These are phyloP conservation scores for Sinotaia quadrata DNA, from an alignment of 2,888 invertebrate species.

Conservation along the genomic window DNA sequence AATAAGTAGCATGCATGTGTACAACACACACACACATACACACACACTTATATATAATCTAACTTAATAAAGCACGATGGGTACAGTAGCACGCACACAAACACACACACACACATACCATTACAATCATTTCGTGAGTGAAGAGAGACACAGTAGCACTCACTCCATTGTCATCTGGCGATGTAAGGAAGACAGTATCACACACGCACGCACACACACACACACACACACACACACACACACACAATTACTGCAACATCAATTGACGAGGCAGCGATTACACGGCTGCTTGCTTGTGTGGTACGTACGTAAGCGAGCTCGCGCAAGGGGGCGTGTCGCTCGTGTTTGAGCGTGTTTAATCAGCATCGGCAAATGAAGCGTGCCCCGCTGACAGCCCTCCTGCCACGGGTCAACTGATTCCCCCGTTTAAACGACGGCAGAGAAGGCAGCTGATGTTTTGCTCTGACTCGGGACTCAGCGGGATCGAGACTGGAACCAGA, in stretches of 20 bases:
- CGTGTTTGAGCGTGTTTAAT: conserved; percentile 15
- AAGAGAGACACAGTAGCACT: too few relatives aligned
- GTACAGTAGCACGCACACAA: too few relatives aligned
- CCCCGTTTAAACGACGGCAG: conserved; percentile 7
- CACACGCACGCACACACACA: too few relatives aligned
- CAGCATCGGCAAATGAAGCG: conserved; percentile 17
- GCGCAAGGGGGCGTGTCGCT: neutral
- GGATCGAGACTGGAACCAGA: neutral
- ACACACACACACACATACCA: too few relatives aligned
- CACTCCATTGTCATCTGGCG: too few relatives aligned
- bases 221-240: too few relatives aligned
- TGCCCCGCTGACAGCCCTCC: neutral
- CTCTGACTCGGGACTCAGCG: conserved; percentile 1
- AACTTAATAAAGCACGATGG: neutral
- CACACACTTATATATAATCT: neutral
- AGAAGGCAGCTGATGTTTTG: conserved; percentile 8
- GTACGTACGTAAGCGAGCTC: neutral
- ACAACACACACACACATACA: neutral
- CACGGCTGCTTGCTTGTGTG: conserved; percentile 9
- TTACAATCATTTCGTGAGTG: too few relatives aligned
- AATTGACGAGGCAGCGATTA: conserved; percentile 2
- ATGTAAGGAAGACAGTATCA: too few relatives aligned
- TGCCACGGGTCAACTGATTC: conserved; percentile 11
- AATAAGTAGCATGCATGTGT: neutral
- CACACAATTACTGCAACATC: too few relatives aligned